These are phyloP conservation scores for Myrmecobius fasciatus DNA, from an alignment of 2,113 vertebrate genomes.

Conservation along the genomic window DNA sequence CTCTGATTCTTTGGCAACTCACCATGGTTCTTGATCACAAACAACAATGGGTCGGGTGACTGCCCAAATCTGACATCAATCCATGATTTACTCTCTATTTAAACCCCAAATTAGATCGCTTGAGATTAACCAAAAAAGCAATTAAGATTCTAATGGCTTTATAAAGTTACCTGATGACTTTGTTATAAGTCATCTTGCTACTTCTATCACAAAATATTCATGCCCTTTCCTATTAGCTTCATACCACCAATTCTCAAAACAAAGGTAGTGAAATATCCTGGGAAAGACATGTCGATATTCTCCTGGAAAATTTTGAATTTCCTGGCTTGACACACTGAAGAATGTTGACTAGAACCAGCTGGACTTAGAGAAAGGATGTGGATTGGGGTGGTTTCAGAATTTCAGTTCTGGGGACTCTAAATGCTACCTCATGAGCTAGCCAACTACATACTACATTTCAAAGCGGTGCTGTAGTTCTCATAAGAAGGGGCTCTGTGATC, in stretches of 20 bases:
- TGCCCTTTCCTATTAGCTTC: not conserved
- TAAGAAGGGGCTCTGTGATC: not conserved
- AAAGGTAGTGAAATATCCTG: not conserved
- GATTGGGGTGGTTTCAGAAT: not conserved
- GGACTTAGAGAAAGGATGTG: not conserved
- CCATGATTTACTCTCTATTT: not conserved
- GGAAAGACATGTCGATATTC: not conserved
- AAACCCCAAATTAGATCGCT: not conserved
- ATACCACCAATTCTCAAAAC: not conserved
- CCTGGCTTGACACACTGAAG: not conserved
- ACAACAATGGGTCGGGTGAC: not conserved
- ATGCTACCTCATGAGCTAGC: not conserved
- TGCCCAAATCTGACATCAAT: not conserved
- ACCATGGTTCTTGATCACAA: not conserved
- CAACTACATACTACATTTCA: not conserved
- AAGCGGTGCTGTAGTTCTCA: not conserved
- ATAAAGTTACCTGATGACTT: not conserved
- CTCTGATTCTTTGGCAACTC: not conserved
- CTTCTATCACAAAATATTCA: not conserved
- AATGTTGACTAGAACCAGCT: conserved; percentile 4
- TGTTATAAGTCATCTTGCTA: not conserved
- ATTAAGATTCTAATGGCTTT: not conserved
- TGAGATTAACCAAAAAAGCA: not conserved
- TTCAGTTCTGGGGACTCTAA: not conserved
- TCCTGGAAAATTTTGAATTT: not conserved